Evolutionary conservation across 2,888 invertebrate species (phyloP).

Genomic region (Drosophila tripunctata): DNA sequence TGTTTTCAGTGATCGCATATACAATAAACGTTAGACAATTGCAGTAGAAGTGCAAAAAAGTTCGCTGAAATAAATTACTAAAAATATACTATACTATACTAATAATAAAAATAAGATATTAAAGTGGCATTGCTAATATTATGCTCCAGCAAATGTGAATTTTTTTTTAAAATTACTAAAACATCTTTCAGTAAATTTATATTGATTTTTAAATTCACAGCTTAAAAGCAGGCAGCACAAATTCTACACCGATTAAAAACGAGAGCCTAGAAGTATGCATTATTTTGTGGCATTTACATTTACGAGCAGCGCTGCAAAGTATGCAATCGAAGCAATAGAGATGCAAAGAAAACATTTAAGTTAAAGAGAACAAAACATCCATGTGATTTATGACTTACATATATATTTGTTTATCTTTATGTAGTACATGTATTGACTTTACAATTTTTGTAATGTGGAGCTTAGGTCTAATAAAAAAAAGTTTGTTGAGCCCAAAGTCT

Average conservation of each 20-base stretch:
- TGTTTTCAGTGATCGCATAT: too few relatives aligned
- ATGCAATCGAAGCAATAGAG: background rate
- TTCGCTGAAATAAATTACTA: too few relatives aligned
- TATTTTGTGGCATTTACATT: background rate
- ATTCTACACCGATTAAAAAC: rapidly evolving
- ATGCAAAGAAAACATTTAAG: background rate
- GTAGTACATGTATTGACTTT: background rate
- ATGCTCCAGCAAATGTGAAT: too few relatives aligned
- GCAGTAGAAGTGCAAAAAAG: too few relatives aligned
- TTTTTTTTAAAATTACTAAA: too few relatives aligned
- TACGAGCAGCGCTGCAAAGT: background rate
- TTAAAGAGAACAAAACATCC: background rate
- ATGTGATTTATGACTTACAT: slow-evolving; percentile 23
- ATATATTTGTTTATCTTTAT: background rate
- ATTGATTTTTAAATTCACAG: too few relatives aligned
- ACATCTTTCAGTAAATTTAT: too few relatives aligned
- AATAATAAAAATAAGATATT: too few relatives aligned
- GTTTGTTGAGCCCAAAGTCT: background rate
- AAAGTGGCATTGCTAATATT: too few relatives aligned
- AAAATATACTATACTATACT: too few relatives aligned
- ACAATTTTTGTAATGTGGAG: background rate
- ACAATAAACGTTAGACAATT: too few relatives aligned
- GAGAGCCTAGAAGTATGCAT: background rate
- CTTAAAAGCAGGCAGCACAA: too few relatives aligned
- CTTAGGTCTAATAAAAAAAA: slow-evolving; percentile 15